These are phyloP conservation scores for Tipula helvola DNA, from an alignment of 2,888 invertebrate species.

Conservation along the genomic window DNA sequence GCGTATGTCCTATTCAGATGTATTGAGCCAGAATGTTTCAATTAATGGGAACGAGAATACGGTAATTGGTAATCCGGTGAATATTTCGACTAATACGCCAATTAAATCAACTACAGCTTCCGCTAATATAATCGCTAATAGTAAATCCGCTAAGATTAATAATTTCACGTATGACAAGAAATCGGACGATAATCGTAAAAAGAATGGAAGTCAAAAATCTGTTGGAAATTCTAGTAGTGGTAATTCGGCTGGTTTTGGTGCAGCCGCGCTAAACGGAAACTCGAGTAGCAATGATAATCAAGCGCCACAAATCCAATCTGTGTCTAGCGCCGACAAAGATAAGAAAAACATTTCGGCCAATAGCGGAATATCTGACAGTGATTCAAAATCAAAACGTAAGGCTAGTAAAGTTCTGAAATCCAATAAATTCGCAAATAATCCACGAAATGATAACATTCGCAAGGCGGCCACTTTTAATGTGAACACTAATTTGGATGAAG, in stretches of 20 bases:
- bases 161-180: not conserved
- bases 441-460: not conserved
- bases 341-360: not conserved
- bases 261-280: not conserved
- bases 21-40: slow-evolving; percentile 51
- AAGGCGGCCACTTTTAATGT: not conserved
- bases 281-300: not conserved
- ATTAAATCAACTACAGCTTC: not conserved
- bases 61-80: not conserved
- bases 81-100: not conserved
- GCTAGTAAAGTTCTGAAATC: not conserved
- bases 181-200: not conserved
- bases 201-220: not conserved
- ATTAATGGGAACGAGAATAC: slow-evolving; percentile 36
- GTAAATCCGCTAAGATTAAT: not conserved
- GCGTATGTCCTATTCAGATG: slow-evolving; percentile 77
- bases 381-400: not conserved
- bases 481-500: slow-evolving; percentile 10
- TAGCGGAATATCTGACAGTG: not conserved
- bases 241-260: not conserved
- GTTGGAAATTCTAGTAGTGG: not conserved
- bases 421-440: not conserved
- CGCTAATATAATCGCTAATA: not conserved
- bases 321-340: not conserved
- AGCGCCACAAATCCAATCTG: not conserved